These are phyloP conservation scores for Sapajus apella DNA, from an alignment of 2,113 vertebrate species.

Conservation along the genomic window DNA sequence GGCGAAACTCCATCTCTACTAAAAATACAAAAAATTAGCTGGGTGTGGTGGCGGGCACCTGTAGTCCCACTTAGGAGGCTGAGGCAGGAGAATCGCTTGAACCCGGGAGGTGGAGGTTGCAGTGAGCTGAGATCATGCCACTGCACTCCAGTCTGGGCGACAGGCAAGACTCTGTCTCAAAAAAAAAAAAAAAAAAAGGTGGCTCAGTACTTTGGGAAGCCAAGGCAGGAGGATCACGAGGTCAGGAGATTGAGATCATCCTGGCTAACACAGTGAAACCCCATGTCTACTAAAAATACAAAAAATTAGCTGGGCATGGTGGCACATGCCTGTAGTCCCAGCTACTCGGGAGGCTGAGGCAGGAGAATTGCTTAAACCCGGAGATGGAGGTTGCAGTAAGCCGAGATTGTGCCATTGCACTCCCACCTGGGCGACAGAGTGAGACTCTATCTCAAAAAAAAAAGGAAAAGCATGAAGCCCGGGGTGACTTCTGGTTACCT, in stretches of 20 bases:
- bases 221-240: too few species aligned
- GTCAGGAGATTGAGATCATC: too few species aligned
- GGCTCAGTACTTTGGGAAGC: too few species aligned
- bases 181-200: neutral
- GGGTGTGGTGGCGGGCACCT: fast-evolving
- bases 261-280: too few species aligned
- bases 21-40: neutral
- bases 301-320: neutral
- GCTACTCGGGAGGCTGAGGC: neutral
- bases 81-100: too few species aligned
- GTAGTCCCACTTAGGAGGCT: neutral
- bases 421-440: neutral
- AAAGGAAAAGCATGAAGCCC: neutral
- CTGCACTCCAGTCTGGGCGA: neutral
- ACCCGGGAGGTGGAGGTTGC: neutral
- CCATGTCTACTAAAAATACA: too few species aligned
- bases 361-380: neutral
- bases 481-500: constrained; percentile 80
- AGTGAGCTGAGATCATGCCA: neutral
- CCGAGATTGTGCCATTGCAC: neutral
- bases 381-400: neutral
- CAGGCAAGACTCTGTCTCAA: neutral
- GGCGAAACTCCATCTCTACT: neutral
- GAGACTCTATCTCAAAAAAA: neutral
- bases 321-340: neutral